phyloP scores from a whole-genome alignment of 2,113 vertebrate species.

The Campylomormyrus tamandua region DNA sequence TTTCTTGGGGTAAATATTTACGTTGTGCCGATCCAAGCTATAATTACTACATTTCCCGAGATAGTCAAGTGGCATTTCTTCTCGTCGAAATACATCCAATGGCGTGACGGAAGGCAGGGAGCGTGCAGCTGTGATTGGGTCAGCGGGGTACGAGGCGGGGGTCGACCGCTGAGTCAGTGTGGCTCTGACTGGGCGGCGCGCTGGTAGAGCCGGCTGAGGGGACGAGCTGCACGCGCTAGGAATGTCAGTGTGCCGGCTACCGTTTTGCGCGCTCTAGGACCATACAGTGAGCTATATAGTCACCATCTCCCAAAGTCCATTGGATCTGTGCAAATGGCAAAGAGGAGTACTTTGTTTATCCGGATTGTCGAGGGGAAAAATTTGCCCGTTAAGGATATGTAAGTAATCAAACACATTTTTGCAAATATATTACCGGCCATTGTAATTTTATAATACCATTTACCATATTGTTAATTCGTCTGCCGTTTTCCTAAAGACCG shows the following conservation, averaged over 20 bases:
- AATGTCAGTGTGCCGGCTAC: background rate
- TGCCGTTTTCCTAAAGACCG: background rate
- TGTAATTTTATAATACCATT: background rate
- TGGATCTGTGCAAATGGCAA: slow-evolving; percentile 49
- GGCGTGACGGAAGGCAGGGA: background rate
- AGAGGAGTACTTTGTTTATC: slow-evolving; percentile 60
- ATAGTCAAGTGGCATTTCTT: background rate
- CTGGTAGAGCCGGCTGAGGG: background rate
- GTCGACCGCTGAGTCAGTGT: background rate
- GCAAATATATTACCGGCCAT: background rate
- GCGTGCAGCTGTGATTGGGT: background rate
- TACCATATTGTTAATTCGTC: background rate
- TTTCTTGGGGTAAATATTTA: background rate
- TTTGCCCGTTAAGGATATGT: slow-evolving; percentile 72
- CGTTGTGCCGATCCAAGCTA: background rate
- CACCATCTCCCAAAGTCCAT: background rate
- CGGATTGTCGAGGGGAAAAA: slow-evolving; percentile 70
- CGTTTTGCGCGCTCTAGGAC: background rate
- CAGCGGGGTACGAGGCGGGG: background rate
- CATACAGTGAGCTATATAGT: background rate
- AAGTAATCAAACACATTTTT: slow-evolving; percentile 27
- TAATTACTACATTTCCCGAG: slow-evolving; percentile 9
- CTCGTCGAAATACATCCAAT: background rate
- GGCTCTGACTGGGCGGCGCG: background rate
- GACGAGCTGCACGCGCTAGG: background rate